Conservation (phyloP, 2,113 vertebrate species). For the Sorex fumeus region DNA sequence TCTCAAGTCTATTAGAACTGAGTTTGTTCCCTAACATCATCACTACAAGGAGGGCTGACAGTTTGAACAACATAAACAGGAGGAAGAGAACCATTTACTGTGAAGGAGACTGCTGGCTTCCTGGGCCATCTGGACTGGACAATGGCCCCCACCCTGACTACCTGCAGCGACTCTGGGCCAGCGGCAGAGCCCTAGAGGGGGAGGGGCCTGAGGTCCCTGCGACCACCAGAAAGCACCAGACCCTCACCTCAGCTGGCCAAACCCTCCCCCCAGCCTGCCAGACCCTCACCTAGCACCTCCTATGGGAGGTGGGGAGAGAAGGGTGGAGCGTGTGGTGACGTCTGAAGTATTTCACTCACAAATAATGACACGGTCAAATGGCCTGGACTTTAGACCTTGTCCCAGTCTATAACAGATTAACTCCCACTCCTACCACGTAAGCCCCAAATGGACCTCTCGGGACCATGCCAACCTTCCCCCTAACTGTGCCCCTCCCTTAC, state of each 20-base stretch:
- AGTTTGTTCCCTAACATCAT: conserved; percentile 38
- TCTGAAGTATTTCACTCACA: neutral
- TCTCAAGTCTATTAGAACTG: conserved; percentile 28
- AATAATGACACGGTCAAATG: neutral
- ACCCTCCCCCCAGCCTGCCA: neutral
- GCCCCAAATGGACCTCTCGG: too few species aligned
- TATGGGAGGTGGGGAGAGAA: neutral
- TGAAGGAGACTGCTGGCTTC: neutral
- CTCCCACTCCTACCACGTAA: too few species aligned
- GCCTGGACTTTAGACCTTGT: neutral
- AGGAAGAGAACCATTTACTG: neutral
- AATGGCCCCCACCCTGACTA: neutral
- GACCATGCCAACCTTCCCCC: too few species aligned
- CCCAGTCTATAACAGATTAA: neutral
- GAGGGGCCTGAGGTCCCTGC: neutral
- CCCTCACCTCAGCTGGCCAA: neutral
- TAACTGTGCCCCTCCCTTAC: too few species aligned
- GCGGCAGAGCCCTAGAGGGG: neutral
- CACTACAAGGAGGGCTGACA: neutral
- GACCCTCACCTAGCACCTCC: too few species aligned
- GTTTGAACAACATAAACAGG: conserved; percentile 25
- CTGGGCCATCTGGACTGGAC: neutral
- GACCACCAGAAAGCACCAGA: neutral
- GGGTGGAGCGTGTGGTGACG: neutral
- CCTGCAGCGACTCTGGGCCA: neutral